Evolutionary conservation across 2,797 vertebrate genomes (phyloP), one percentile per base, ranked within the genome.

Genomic region (Muraenolepis orangiensis): DNA sequence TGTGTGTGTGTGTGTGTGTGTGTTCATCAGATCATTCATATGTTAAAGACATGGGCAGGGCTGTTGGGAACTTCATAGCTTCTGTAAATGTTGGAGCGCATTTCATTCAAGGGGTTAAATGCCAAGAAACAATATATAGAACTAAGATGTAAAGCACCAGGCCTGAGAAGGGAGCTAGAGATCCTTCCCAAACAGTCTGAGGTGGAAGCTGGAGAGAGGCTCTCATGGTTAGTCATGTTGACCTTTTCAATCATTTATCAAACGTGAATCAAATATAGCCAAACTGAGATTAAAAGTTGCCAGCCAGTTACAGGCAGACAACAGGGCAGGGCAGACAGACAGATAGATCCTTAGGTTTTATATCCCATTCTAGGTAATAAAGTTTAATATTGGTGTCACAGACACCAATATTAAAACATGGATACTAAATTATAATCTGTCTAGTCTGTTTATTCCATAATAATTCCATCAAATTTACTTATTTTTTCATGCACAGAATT

Each of bases 201-300:
- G 46, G 38, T 40, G 34, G 69, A 71, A 76, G 75, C 36, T 79
- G 69, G 28, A 16, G 26, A 66, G 73, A 76, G 40, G 80, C 73
- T 84, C 75, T 67, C 68, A 68, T 40, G 30, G 75, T 31, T 73
- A 30, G 10, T 70, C 73, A 31, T 2, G 30, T 66, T 51, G 68
- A 76, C 66, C 78, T 74, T 81, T 80, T 81, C 77, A 83, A 73
- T 84, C 82, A 86, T 79, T 71, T 80, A 86, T 87, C 79, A 82
- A 84, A 83, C 16, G 69, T 70, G 82, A 82, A 86, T 87, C 79
- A 82, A 83, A 81, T 16, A 71, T 71, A 82, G 84, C 84, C 70
- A 64, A 23, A 64, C 77, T 69, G 74, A 78, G 77, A 90, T 90
- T 83, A 76, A 78, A 83, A 74, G 85, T 76, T 87, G 79, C 30